Evolutionary conservation across 2,113 vertebrate species (phyloP), one percentile per base, ranked within the genome.

Genomic region (Limanda limanda): DNA sequence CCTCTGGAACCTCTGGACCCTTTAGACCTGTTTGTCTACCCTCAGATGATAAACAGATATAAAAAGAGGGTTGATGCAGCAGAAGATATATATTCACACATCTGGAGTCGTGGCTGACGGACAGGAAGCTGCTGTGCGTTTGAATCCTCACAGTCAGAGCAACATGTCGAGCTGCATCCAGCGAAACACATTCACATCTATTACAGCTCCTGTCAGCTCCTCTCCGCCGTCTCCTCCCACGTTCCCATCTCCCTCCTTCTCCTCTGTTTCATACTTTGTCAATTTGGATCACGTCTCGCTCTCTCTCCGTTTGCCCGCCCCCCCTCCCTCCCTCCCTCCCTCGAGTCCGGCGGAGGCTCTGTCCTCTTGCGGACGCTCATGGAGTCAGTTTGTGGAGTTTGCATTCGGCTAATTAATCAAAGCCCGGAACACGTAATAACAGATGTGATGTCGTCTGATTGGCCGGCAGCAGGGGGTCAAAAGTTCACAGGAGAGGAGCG

Each of bases 381-480:
- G 8, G 79, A 84, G 82, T 77, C 82, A 65, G 68, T 62, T 54
- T 18, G 69, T 52, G 27, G 51, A 47, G 21, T 76, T 76, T 57
- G 20, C 11, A 21, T 76, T 79, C 18, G 45, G 84, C 78, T 80
- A 81, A 87, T 89, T 86, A 81, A 83, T 84, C 82, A 73, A 84
- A 89, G 71, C 24, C 24, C n/a, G 4, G 47, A 86, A 84, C 71
- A 68, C 20, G 2, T 68, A 62, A 71, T 52, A 74, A 56, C 73
- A 82, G 61, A 76, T 81, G 59, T 54, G 63, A 70, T 63, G 20
- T 61, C 45, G 62, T 74, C 63, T 72, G 45, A 76, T 81, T 68
- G 90, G 81, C 68, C 52, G 24, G 78, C 57, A 52, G 76, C 51
- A 2, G 68, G 25, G 74, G 86, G 86, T 93, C 87, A 92, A 79